Base-by-base conservation (phyloP, 2,888 invertebrate genomes). In the Rhingia campestris region DNA sequence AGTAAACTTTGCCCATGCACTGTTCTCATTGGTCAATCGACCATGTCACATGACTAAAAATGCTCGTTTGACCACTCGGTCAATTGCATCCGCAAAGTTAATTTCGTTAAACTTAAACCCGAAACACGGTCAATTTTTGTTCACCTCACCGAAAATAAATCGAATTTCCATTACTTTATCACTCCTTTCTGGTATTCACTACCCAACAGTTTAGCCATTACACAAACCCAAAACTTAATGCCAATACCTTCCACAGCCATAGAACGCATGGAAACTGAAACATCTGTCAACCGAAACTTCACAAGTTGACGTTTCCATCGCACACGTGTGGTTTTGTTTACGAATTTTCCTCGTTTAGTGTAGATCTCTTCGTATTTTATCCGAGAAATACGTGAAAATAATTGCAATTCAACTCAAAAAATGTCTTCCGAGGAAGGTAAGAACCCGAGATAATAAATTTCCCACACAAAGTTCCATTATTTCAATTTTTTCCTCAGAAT, bases 401-500 rank as follows among this genome's bases (percentile, higher is more conserved):
- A 53, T 63, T 63, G 2, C 2, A 3, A 22, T 32, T 1, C 4
- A 49, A 22, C 7, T 7, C 4, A 30, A 63, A 49, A 61, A 51
- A 82, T 82, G 82, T 82, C 82, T 41, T 63, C 67, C 14, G 73
- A 82, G 41, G 79, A 82, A 64, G 82, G 82, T 82, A 63, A 74
- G 56, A n/a, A 47, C 4, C 6, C 30, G 6, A n/a, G 3, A 14
- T 3, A 35, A 0, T 3, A 0, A 12, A 6, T 30, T 43, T 10
- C 0, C 10, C 0, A 32, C 0, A 1, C 12, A 39, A 41, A 64
- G 0, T 49, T 10, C 0, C 1, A 1, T 4, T 1, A 10, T 10
- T 1, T 10, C 4, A n/a, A 10, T n/a, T 10, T 6, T 22, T 47
- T 7, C 10, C 49, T 10, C 43, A 91, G 91, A 91, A 87, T 88